Conservation (phyloP, 2,113 vertebrate species). For the Megaceryle maxima region DNA sequence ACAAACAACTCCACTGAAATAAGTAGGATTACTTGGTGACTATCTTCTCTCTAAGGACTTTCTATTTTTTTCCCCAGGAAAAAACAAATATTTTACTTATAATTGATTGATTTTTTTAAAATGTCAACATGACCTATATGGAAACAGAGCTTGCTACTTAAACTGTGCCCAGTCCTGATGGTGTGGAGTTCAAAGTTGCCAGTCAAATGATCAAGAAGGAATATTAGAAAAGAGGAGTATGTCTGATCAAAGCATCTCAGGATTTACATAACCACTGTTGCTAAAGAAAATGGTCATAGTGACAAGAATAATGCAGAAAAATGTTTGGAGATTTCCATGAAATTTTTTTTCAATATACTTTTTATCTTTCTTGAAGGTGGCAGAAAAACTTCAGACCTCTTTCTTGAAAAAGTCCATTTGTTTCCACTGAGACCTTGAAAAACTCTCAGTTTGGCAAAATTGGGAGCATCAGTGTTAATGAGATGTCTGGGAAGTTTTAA, state of each 20-base stretch:
- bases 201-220: neutral
- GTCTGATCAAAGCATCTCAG: neutral
- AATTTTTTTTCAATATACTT: neutral
- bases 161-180: neutral
- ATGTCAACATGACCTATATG: neutral
- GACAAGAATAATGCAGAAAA: neutral
- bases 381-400: neutral
- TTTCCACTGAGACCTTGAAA: neutral
- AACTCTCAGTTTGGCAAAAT: neutral
- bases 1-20: neutral
- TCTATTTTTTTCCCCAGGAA: neutral
- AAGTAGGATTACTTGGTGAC: neutral
- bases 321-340: neutral
- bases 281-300: neutral
- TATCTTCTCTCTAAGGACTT: neutral
- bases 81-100: constrained; percentile 24
- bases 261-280: neutral
- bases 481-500: constrained; percentile 15
- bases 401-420: neutral
- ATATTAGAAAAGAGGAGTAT: neutral
- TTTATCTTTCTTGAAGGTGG: neutral
- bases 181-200: neutral
- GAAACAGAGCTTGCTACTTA: neutral
- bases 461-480: neutral
- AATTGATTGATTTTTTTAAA: constrained; percentile 1